Evolutionary conservation across 2,888 invertebrate species (phyloP), one percentile per base, ranked within the genome.

Genomic region (Hirtodrosophila duncani): DNA sequence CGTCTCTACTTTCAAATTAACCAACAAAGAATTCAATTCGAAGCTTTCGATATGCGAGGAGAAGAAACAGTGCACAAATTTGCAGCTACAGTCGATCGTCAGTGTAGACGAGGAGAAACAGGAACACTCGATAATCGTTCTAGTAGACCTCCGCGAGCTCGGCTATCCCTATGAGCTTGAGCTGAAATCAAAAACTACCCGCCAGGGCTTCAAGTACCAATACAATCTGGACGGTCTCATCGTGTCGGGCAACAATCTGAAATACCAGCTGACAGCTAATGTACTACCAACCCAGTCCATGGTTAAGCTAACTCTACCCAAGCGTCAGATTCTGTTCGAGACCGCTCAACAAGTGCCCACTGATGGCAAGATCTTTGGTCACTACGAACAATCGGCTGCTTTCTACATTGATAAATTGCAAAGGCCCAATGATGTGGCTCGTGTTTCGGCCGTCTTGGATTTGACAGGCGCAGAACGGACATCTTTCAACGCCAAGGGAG

Each of bases 161-260:
- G 93, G 94, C 11, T 89, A 93, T 38, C 89, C 91, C 0, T 92
- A 93, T 16, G 93, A 94, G 79, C 91, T 94, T 65, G 93, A 93
- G 7, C 86, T 94, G 0, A 90, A 91, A 74, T 89, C 92, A 1
- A 90, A 89, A 51, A 91, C 91, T 16, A 89, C 89, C 37, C 88
- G 90, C 1, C 89, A 91, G 1, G 89, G 90, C 38, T 88, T 89
- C 29, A 87, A 88, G 23, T 67, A 69, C 2, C 91, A 92, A 67
- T 92, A 93, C 82, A 90, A 89, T 36, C 87, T 93, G 8, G 92
- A 93, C 77, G 86, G 93, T n/a, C 92, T 92, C 74, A 89, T 94
- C 63, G 91, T 92, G 72, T 88, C 89, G 1, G 90, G 91, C 59
- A 91, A 91, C 18, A 91, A 92, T 63, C 88, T 89, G 59, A 93